Evolutionary conservation across 2,113 vertebrate species (phyloP).

Genomic region (Ictidomys tridecemlineatus): DNA sequence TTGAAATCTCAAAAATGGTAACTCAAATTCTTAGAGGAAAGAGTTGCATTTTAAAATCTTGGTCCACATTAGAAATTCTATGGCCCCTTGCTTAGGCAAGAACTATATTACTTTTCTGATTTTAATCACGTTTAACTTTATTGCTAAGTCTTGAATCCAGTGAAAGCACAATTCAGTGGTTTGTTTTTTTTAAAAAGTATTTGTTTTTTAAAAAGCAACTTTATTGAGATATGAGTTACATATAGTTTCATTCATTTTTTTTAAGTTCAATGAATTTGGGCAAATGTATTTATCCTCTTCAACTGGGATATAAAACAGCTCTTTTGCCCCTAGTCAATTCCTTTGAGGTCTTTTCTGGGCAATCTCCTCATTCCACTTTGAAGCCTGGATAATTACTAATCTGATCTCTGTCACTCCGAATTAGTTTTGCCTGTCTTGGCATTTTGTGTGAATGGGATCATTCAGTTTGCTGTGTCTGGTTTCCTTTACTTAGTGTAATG

Average conservation of each 20-base stretch:
- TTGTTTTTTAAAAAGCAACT: neutral
- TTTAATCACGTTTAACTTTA: slow-evolving; percentile 31
- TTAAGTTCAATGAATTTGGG: neutral
- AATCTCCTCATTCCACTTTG: neutral
- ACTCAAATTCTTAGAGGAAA: neutral
- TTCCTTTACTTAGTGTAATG: neutral
- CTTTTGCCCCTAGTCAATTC: too few relatives aligned
- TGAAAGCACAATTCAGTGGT: neutral
- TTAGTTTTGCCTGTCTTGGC: neutral
- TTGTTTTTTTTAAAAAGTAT: neutral
- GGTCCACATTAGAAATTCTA: neutral
- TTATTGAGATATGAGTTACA: neutral
- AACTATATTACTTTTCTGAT: neutral
- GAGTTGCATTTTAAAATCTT: neutral
- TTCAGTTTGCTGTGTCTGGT: neutral
- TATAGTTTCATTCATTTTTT: neutral
- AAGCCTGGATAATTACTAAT: neutral
- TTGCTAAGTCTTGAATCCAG: neutral
- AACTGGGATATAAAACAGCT: neutral
- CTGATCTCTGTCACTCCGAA: neutral
- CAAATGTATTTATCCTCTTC: neutral
- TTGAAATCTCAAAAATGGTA: neutral
- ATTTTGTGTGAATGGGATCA: neutral
- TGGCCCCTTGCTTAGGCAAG: neutral
- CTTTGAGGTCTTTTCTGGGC: neutral